Evolutionary conservation across 2,797 vertebrate species (phyloP), one percentile per base, ranked within the genome.

Genomic region (Lagorchestes hirsutus): DNA sequence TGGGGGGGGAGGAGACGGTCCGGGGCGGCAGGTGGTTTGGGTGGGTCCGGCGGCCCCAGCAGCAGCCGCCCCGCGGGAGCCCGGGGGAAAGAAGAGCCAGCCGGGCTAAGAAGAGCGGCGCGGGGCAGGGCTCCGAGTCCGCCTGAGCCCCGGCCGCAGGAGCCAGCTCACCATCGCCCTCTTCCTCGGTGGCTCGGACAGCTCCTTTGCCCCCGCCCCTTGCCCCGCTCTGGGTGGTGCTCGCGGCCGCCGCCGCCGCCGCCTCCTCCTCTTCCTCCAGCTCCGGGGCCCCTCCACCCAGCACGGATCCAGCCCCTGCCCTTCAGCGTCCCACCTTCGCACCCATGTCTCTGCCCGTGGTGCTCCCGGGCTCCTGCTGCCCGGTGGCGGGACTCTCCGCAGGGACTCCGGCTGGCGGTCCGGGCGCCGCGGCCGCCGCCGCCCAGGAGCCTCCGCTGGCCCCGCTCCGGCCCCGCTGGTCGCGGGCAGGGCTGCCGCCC

Each of bases 341-440:
- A 97, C 91, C 93, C 95, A 98, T 98, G 99, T 99, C 99, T 95
- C 98, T 99, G 95, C 99, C 99, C 1, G 99, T 99, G 98, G 98
- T 99, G 93, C 98, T 99, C 95, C 99, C 99, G 92, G 99, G 99
- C 55, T 99, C 99, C 29, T 99, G 99, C 97, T 99, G 99, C 97
- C 98, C 99, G 40, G 98, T 99, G 92, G 96, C 98, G 24, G 98
- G 99, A 57, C 96, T 98, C 34, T 98, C 98, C 0, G 96, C 96
- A 1, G 95, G 91, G 34, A 97, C 94, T 4, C 97, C 90, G 96
- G 95, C 96, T 74, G 98, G 97, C 59, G 98, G 94, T 55, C 94
- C 96, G 9, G 97, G 97, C 54, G 91, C 94, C 54, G 95, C 91
- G 27, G 93, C 90, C 40, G 87, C 97, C 28, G 96, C 97, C 22